Conservation (phyloP, 2,113 vertebrate genomes). For the Salvelinus namaycush region DNA sequence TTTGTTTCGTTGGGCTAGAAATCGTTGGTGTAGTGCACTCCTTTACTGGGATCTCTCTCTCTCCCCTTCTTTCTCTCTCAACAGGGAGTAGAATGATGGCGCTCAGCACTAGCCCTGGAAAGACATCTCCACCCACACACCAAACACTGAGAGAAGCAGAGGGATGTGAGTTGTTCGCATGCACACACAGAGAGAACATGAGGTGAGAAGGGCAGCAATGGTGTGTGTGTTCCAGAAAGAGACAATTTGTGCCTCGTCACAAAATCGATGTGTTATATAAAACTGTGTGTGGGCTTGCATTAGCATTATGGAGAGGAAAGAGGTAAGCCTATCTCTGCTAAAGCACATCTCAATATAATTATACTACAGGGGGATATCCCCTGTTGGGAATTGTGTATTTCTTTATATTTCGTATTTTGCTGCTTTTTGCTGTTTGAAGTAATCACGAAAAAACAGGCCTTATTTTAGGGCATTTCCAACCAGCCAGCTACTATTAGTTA, state of each 20-base stretch:
- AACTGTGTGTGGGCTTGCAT: neutral
- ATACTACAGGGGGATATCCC: neutral
- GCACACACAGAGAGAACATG: slow-evolving; percentile 1
- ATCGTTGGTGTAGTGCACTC: no score
- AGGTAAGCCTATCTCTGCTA: neutral
- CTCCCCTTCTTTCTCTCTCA: no score
- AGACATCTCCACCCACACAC: no score
- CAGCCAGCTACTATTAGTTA: no score
- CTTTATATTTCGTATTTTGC: no score
- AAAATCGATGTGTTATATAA: slow-evolving; percentile 12
- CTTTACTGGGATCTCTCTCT: no score
- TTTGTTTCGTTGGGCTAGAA: no score
- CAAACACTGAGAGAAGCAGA: neutral
- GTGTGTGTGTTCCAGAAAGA: neutral
- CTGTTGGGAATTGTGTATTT: neutral
- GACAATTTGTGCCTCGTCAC: slow-evolving; percentile 1
- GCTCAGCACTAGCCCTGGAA: no score
- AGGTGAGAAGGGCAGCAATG: neutral
- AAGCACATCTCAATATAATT: neutral
- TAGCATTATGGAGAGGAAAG: neutral
- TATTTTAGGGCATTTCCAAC: no score
- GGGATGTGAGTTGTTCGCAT: neutral
- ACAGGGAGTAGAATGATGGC: no score
- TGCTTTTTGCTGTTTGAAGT: no score
- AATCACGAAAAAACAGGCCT: no score